Conservation (phyloP, 2,888 invertebrate genomes). For the Acholoe squamosa region DNA sequence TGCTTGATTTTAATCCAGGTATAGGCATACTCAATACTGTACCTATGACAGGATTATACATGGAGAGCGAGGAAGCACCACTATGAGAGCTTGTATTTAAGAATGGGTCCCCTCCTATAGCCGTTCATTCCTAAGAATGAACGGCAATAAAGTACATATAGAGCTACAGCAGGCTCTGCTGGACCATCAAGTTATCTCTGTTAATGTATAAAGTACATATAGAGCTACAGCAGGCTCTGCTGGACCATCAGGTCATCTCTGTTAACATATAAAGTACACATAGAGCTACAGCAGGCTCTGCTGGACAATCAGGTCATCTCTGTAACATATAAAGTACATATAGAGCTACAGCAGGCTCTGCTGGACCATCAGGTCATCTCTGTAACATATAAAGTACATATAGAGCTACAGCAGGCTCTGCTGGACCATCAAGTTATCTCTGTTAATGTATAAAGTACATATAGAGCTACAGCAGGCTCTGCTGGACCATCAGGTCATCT, state of each 20-base stretch:
- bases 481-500: conserved; percentile 48
- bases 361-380: conserved; percentile 50
- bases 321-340: too few relatives aligned
- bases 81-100: too few relatives aligned
- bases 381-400: background rate
- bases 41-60: too few relatives aligned
- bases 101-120: too few relatives aligned
- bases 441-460: too few relatives aligned
- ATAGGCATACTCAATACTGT: too few relatives aligned
- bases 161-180: background rate
- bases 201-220: too few relatives aligned
- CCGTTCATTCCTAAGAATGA: too few relatives aligned
- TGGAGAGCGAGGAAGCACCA: too few relatives aligned
- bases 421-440: background rate
- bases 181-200: background rate
- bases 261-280: background rate
- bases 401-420: background rate
- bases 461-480: conserved; percentile 43
- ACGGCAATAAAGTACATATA: too few relatives aligned
- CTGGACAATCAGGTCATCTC: background rate
- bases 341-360: conserved; percentile 41
- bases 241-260: conserved; percentile 49
- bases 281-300: background rate
- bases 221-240: conserved; percentile 44
- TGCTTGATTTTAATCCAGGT: too few relatives aligned